These are phyloP conservation scores for Acipenser transmontanus DNA, from an alignment of 2,797 vertebrate genomes.

Conservation along the genomic window DNA sequence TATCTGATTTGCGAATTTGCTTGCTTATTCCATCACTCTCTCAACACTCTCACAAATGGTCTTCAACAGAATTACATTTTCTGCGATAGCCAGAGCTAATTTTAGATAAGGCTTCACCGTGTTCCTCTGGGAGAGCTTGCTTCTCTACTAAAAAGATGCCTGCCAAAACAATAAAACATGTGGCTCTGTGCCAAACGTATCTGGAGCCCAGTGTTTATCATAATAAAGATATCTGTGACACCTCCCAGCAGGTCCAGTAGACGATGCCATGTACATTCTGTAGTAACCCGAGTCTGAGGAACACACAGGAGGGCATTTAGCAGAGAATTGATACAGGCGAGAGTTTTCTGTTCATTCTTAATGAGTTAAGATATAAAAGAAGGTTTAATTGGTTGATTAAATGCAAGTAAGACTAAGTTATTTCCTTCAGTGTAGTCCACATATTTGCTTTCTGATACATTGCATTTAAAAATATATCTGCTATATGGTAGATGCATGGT, in stretches of 20 bases:
- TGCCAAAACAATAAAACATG: slow-evolving; percentile 8
- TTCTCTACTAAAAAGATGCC: slow-evolving; percentile 10
- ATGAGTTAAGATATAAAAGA: no score
- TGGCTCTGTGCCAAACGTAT: not conserved
- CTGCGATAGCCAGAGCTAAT: slow-evolving; percentile 15
- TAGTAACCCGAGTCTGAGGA: no score
- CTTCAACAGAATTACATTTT: not conserved
- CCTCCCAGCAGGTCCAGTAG: not conserved
- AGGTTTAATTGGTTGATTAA: no score
- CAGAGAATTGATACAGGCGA: no score
- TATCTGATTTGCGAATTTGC: not conserved
- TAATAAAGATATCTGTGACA: slow-evolving; percentile 1
- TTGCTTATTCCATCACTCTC: not conserved
- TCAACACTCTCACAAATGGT: slow-evolving; percentile 14
- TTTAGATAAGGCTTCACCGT: slow-evolving; percentile 20
- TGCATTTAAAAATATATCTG: no score
- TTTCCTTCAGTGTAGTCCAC: no score
- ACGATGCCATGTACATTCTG: no score
- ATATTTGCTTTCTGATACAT: no score
- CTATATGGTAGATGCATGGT: no score
- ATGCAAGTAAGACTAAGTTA: no score
- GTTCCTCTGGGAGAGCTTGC: slow-evolving; percentile 18
- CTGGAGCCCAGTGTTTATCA: not conserved
- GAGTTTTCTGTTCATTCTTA: no score
- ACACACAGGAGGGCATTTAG: no score